Evolutionary conservation across 1,140 invertebrate species (phyloP), one percentile per base, ranked within the genome.

Genomic region (Papilio glaucus): DNA sequence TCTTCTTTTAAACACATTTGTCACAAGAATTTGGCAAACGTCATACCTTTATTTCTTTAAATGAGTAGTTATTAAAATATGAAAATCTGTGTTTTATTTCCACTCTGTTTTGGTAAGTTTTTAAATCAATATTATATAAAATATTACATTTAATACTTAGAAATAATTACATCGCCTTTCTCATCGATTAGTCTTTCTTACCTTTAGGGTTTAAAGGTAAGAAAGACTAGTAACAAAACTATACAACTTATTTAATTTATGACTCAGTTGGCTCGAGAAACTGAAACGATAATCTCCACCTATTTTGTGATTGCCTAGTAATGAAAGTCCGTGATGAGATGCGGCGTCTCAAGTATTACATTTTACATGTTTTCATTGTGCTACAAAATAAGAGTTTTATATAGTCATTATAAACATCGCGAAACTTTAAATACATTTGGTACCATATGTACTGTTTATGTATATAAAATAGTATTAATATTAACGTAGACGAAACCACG

Each of bases 1-100:
- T 90, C 88, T 83, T 88, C 86, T 90, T 90, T 89, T 81, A 75
- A 90, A 90, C 77, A 62, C 53, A 61, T 74, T 62, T 86, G 87
- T 83, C 87, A 89, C 73, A 78, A 73, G 74, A 74, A 72, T 76
- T 79, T 74, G 77, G 71, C 78, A 72, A 77, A 78, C 74, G 83
- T 77, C 77, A 79, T 65, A 76, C 72, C 76, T 67, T 77, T 69
- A 69, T 79, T 84, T 79, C 45, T 80, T 63, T 67, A 77, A 73
- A 75, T 80, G 62, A 77, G 61, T 75, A 69, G 77, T 75, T 73
- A 72, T 69, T 74, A 45, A 67, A 85, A 83, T 82, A 87, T 90
- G 87, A 76, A 76, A 79, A 78, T 73, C 75, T 74, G 73, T 75
- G 26, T 85, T 70, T 41, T 83, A 26, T 53, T 78, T 67, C 29